Base-by-base conservation (phyloP, 2,113 vertebrate genomes). In the Potamarius usumacintae region DNA sequence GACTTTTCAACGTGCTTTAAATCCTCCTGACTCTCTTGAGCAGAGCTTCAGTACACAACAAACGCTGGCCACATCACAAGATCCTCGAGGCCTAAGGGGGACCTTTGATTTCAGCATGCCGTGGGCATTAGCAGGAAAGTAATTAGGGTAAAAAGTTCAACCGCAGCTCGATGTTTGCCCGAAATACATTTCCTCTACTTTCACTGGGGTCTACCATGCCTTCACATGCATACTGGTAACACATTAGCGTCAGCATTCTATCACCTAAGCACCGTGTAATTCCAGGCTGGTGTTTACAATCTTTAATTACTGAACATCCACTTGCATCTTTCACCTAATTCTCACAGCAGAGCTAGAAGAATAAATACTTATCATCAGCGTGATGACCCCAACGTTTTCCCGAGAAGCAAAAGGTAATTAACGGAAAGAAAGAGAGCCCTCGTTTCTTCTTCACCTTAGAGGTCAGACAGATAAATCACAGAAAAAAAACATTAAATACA, bases 101-200 rank as follows among this genome's bases (percentile, higher is more conserved):
- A 91, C 93, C 96, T 96, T 96, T 97, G 95, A 97, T 97, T 97
- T 96, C 94, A 95, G 96, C 96, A 96, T 92, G 96, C 97, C 96
- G 95, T 94, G 95, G 96, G 96, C 97, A 97, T 97, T 96, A 97
- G 96, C 89, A 94, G 95, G 94, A 96, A 97, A 96, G 95, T 97
- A 98, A 98, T 97, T 96, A 98, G 97, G 97, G 97, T 98, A 97
- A 98, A 98, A 97, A 97, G 97, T 99, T 99, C 96, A 98, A 95
- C 96, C 96, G 91, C 95, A 96, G 95, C 88, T 95, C 94, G 92
- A 94, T 92, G 95, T 95, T 96, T 96, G 96, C 96, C 96, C 97
- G 95, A 97, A 97, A 97, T 94, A 95, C 94, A 96, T 96, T 96
- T 96, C 96, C 96, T 96, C 95, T 94, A 93, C 89, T 95, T 92